These are phyloP conservation scores for Homarus gammarus DNA, from an alignment of 2,888 invertebrate species.

Conservation along the genomic window DNA sequence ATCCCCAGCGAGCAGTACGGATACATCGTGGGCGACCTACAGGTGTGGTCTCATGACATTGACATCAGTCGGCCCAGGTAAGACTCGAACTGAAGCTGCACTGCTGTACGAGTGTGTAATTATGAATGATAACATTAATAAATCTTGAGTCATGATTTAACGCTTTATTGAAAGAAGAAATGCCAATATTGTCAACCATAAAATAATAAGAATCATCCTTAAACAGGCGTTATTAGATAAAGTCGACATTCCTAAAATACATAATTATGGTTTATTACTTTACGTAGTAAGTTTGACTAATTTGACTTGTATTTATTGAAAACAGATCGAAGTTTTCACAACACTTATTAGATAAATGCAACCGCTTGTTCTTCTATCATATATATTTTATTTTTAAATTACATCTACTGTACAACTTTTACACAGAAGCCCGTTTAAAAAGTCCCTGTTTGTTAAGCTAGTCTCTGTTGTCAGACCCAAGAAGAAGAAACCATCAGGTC, in stretches of 20 bases:
- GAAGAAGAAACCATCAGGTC: not conserved
- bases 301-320: too few species aligned
- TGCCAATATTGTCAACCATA: not conserved
- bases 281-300: too few species aligned
- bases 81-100: not conserved
- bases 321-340: too few species aligned
- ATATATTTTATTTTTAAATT: too few species aligned
- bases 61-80: not conserved
- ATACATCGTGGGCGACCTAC: not conserved
- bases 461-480: not conserved
- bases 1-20: not conserved
- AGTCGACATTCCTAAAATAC: too few species aligned
- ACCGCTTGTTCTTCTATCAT: too few species aligned
- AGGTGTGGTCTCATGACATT: not conserved
- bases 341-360: too few species aligned
- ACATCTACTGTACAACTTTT: too few species aligned
- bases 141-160: not conserved
- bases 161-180: not conserved
- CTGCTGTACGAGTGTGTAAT: not conserved
- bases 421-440: too few species aligned
- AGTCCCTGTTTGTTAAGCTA: not conserved
- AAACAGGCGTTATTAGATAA: too few species aligned
- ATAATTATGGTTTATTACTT: too few species aligned
- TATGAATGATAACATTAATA: not conserved
- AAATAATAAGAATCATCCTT: too few species aligned